Evolutionary conservation across 2,888 invertebrate genomes (phyloP).

Genomic region (Eulithis testata): DNA sequence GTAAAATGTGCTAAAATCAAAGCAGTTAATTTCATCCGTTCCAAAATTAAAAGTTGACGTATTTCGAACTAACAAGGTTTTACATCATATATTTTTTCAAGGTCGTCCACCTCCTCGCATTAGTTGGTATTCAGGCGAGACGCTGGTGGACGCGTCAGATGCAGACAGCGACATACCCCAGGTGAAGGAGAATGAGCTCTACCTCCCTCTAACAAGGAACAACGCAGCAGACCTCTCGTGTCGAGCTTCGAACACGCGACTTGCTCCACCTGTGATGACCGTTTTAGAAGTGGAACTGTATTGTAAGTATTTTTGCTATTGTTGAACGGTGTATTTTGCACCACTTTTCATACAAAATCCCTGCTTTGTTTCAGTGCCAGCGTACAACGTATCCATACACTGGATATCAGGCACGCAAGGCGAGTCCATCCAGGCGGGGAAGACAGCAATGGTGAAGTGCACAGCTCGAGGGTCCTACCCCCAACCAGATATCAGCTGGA

Average conservation of each 20-base stretch:
- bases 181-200: conserved; percentile 88
- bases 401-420: conserved; percentile 72
- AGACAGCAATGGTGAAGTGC: conserved; percentile 70
- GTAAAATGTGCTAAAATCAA: not conserved
- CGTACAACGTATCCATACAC: conserved; percentile 74
- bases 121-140: conserved; percentile 91
- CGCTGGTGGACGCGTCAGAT: conserved; percentile 88
- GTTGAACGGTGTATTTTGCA: too few relatives aligned
- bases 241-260: conserved; percentile 89
- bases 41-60: not conserved
- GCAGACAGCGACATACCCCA: conserved; percentile 86
- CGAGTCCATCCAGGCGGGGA: conserved; percentile 67
- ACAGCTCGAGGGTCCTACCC: conserved; percentile 76
- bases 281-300: conserved; percentile 89
- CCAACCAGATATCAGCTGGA: conserved; percentile 77
- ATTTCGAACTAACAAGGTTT: not conserved
- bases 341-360: not conserved
- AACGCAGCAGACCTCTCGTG: conserved; percentile 89
- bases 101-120: conserved; percentile 90
- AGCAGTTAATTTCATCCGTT: too few relatives aligned
- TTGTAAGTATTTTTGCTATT: conserved; percentile 81
- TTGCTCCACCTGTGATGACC: conserved; percentile 87
- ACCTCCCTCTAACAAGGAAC: conserved; percentile 87
- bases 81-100: conserved; percentile 54
- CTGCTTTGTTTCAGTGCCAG: conserved; percentile 63